Evolutionary conservation across 2,888 invertebrate genomes (phyloP).

Genomic region (Archaeoteleia sp.): DNA sequence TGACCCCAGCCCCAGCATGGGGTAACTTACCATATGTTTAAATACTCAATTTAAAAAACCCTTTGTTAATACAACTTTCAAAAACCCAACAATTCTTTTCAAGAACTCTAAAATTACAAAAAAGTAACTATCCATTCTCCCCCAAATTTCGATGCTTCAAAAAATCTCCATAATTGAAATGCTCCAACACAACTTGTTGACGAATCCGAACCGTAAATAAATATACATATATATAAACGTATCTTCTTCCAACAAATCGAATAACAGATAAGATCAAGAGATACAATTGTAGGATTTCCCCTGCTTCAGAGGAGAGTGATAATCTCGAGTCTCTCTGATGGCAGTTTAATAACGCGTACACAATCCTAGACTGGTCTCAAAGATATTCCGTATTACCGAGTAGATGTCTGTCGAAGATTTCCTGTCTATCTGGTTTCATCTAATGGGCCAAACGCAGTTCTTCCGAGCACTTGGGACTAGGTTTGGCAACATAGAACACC

Average conservation of each 20-base stretch:
- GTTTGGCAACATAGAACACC: constrained; percentile 20
- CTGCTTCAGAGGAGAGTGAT: constrained; percentile 13
- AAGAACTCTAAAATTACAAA: too few relatives aligned
- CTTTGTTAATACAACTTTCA: too few relatives aligned
- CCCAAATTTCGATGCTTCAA: too few relatives aligned
- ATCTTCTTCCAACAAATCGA: constrained; percentile 12
- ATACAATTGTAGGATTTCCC: constrained; percentile 36
- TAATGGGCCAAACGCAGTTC: constrained; percentile 27
- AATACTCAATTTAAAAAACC: too few relatives aligned
- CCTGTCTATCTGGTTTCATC: constrained; percentile 46
- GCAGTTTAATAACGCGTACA: constrained; percentile 42
- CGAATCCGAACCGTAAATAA: too few relatives aligned
- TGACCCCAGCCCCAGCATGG: too few relatives aligned
- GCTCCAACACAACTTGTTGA: too few relatives aligned
- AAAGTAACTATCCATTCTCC: too few relatives aligned
- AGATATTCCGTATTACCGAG: constrained; percentile 26
- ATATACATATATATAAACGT: too few relatives aligned
- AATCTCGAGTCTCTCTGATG: constrained; percentile 26
- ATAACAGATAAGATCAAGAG: constrained; percentile 25
- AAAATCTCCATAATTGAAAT: too few relatives aligned
- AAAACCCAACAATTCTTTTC: too few relatives aligned
- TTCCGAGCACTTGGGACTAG: constrained; percentile 3
- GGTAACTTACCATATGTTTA: too few relatives aligned
- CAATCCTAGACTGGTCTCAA: constrained; percentile 20
- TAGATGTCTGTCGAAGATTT: constrained; percentile 21